phyloP scores from a whole-genome alignment of 2,113 vertebrate species.

The Australoheros scitulus region DNA sequence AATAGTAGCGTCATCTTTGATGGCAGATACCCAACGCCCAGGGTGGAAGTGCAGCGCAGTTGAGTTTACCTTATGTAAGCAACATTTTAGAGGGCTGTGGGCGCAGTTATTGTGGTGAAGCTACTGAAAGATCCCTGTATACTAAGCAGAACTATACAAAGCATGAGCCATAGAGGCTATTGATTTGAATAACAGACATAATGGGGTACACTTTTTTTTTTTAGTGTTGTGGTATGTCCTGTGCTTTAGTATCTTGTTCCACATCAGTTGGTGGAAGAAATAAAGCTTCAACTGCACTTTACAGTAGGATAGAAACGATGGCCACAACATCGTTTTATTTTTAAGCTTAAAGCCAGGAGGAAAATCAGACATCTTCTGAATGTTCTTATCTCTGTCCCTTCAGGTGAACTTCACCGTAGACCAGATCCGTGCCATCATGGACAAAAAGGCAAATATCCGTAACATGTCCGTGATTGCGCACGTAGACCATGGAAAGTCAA shows the following conservation, averaged over 20 bases:
- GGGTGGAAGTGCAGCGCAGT: not conserved
- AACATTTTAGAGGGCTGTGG: not conserved
- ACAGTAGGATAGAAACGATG: not conserved
- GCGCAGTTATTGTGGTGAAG: not conserved
- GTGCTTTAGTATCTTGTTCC: not conserved
- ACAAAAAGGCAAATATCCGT: conserved; percentile 98
- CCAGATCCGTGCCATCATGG: conserved; percentile 98
- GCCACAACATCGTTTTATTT: not conserved
- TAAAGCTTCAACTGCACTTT: not conserved
- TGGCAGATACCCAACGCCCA: conserved; percentile 40
- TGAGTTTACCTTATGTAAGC: conserved; percentile 7
- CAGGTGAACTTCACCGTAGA: conserved; percentile 98
- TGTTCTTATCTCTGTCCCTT: not conserved
- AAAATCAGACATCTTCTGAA: not conserved
- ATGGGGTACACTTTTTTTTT: not conserved
- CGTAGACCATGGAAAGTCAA: conserved; percentile 96
- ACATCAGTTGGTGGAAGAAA: not conserved
- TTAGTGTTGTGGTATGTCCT: fast-evolving
- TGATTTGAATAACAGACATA: not conserved
- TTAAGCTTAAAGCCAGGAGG: not conserved
- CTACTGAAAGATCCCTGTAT: not conserved
- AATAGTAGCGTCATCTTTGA: not conserved
- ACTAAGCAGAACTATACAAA: not conserved
- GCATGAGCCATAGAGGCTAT: not conserved
- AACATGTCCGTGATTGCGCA: conserved; percentile 99